phyloP scores from a whole-genome alignment of 2,113 vertebrate genomes.

The Ctenodactylus gundi region DNA sequence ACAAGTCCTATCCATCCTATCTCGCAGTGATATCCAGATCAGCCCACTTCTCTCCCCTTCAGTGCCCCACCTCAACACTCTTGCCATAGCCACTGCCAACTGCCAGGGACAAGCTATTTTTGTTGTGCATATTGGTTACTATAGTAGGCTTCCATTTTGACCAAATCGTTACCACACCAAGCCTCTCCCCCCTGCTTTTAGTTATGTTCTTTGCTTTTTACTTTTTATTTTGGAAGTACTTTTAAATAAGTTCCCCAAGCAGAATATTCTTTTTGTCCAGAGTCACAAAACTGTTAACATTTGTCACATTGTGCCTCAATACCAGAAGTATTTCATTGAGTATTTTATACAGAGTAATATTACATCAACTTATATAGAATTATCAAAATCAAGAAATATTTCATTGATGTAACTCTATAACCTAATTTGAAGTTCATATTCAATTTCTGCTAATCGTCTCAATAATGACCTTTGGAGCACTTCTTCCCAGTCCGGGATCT shows the following conservation, averaged over 20 bases:
- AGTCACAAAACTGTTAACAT: neutral
- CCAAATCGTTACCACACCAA: neutral
- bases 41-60: neutral
- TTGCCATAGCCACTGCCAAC: neutral
- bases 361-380: neutral
- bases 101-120: neutral
- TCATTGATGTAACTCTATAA: neutral
- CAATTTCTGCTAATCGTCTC: neutral
- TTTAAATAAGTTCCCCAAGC: neutral
- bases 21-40: neutral
- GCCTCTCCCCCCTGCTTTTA: neutral
- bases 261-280: neutral
- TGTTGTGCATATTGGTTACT: neutral
- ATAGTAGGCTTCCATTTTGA: neutral
- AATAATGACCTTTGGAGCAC: neutral
- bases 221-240: too few relatives aligned
- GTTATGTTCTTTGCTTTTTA: neutral
- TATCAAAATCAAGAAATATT: conserved; percentile 3
- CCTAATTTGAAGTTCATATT: neutral
- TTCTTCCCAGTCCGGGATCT: neutral
- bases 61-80: neutral
- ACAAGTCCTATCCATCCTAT: neutral
- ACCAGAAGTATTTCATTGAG: neutral
- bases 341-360: neutral
- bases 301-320: neutral